These are phyloP conservation scores for Pagetopsis macropterus DNA, from an alignment of 2,797 vertebrate genomes.

Conservation along the genomic window DNA sequence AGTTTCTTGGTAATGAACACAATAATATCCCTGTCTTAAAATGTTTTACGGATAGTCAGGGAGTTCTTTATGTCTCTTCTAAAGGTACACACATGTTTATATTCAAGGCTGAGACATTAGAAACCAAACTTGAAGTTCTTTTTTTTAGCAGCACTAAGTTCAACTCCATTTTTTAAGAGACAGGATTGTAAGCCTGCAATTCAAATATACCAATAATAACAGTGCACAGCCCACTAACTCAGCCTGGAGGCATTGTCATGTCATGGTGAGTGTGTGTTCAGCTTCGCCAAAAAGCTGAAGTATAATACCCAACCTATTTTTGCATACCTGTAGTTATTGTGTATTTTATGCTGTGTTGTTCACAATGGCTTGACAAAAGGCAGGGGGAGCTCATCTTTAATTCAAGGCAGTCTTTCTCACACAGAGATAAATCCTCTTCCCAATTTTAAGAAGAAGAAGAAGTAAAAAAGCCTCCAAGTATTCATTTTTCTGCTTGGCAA, in stretches of 20 bases:
- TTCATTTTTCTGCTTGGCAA: constrained; percentile 63
- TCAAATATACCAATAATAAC: constrained; percentile 45
- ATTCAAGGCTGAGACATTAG: constrained; percentile 7
- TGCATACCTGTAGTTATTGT: constrained; percentile 70
- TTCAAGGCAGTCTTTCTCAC: constrained; percentile 65
- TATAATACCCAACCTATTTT: constrained; percentile 59
- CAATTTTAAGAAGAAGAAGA: constrained; percentile 45
- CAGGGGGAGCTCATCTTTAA: constrained; percentile 72
- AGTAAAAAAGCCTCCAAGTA: constrained; percentile 48
- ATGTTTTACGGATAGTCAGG: not conserved
- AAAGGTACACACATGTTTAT: constrained; percentile 5
- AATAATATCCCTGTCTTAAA: not conserved
- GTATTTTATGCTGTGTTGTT: constrained; percentile 55
- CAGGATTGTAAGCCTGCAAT: constrained; percentile 1
- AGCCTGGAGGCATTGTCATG: constrained; percentile 39
- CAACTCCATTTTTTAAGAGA: not conserved
- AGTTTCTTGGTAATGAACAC: not conserved
- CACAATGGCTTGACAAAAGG: constrained; percentile 69
- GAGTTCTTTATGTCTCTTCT: constrained; percentile 1
- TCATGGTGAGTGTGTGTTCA: constrained; percentile 48
- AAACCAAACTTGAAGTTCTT: constrained; percentile 20
- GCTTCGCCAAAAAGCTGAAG: constrained; percentile 37
- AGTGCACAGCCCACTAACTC: constrained; percentile 24
- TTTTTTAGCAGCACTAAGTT: not conserved
- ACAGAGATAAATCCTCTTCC: constrained; percentile 71